phyloP scores from a whole-genome alignment of 2,888 invertebrate genomes.

The Phortica magna region DNA sequence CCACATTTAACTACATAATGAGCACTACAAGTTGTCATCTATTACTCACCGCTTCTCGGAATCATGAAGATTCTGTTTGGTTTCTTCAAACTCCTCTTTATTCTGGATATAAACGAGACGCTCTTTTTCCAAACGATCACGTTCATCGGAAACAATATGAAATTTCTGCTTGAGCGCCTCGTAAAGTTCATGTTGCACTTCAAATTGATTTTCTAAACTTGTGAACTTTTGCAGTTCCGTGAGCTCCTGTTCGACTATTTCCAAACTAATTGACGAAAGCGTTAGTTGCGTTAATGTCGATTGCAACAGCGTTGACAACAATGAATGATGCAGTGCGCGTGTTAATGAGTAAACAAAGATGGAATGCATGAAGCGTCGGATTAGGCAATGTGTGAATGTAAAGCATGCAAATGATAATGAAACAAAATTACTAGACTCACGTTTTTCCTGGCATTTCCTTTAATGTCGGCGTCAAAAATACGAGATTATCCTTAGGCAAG shows the following conservation, averaged over 20 bases:
- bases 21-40: background rate
- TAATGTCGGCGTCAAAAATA: conserved; percentile 57
- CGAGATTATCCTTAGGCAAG: background rate
- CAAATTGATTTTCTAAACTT: conserved; percentile 80
- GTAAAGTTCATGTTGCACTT: conserved; percentile 62
- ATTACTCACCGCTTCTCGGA: conserved; percentile 56
- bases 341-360: conserved; percentile 1
- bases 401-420: background rate
- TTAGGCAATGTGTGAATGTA: conserved; percentile 4
- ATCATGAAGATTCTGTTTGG: conserved; percentile 43
- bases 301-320: too few relatives aligned
- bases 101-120: conserved; percentile 45
- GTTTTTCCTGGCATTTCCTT: conserved; percentile 39
- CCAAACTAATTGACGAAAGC: conserved; percentile 76
- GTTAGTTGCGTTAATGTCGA: background rate
- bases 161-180: conserved; percentile 57
- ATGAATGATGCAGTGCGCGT: background rate
- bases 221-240: conserved; percentile 81
- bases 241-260: conserved; percentile 79
- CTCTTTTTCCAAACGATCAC: conserved; percentile 55
- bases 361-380: background rate
- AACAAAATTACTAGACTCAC: conserved; percentile 39
- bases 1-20: background rate
- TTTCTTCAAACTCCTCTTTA: conserved; percentile 42
- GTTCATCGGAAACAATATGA: conserved; percentile 51